Conservation (phyloP, 2,888 invertebrate genomes). For the Cheilosia scutellata region DNA sequence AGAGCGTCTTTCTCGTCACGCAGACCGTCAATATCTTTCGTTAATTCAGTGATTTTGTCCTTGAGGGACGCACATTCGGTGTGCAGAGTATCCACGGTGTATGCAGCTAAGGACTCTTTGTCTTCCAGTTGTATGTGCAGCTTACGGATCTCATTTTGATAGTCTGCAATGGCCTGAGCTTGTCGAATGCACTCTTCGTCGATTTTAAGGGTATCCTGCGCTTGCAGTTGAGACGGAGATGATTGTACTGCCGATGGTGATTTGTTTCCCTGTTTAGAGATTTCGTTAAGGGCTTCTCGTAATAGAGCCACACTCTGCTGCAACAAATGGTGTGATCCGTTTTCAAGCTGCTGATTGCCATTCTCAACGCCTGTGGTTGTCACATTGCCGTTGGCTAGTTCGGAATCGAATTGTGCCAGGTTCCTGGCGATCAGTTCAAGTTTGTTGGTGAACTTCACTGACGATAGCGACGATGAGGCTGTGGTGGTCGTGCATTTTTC, state of each 20-base stretch:
- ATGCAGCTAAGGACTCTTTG: constrained; percentile 55
- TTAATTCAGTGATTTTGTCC: constrained; percentile 77
- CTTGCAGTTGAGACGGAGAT: constrained; percentile 64
- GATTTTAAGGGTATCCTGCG: constrained; percentile 71
- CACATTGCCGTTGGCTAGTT: constrained; percentile 73
- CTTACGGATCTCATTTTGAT: constrained; percentile 60
- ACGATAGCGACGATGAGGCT: constrained; percentile 59
- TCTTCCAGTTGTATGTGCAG: constrained; percentile 43
- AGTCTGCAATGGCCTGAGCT: constrained; percentile 48
- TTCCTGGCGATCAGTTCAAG: constrained; percentile 77
- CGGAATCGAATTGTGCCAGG: constrained; percentile 77
- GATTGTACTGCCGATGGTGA: constrained; percentile 19
- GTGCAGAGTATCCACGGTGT: constrained; percentile 77
- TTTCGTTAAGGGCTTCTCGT: constrained; percentile 77
- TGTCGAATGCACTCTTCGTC: constrained; percentile 40
- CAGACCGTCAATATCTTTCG: constrained; percentile 77
- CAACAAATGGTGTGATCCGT: constrained; percentile 76
- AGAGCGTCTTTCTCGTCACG: constrained; percentile 78
- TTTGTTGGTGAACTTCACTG: constrained; percentile 75
- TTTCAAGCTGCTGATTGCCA: constrained; percentile 57
- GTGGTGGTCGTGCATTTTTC: constrained; percentile 53
- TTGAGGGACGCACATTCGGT: constrained; percentile 80
- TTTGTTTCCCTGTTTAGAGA: constrained; percentile 61
- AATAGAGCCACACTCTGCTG: constrained; percentile 77
- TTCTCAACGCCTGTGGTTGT: constrained; percentile 40